Conservation (phyloP, 2,113 vertebrate species). For the Rhadina sibilatrix region DNA sequence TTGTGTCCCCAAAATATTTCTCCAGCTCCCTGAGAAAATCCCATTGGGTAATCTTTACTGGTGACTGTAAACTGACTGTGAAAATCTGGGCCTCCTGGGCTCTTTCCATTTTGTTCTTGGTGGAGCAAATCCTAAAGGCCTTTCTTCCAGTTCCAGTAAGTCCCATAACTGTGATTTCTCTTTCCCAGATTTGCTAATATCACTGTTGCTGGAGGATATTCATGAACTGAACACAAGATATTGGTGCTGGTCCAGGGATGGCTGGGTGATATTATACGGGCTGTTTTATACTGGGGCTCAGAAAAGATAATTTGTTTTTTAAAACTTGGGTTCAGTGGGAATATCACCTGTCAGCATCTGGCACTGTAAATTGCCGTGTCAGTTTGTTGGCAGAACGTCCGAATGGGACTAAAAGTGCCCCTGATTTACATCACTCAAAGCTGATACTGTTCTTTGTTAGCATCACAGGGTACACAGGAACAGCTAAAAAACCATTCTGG, state of each 20-base stretch:
- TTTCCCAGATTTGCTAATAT: neutral
- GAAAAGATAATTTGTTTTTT: slow-evolving; percentile 13
- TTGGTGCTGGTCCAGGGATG: neutral
- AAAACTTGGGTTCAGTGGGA: slow-evolving; percentile 19
- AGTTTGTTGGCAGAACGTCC: slow-evolving; percentile 21
- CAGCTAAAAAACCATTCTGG: slow-evolving; percentile 6
- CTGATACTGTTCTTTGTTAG: neutral
- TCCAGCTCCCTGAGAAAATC: neutral
- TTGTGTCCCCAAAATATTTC: neutral
- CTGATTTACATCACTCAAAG: slow-evolving; percentile 28
- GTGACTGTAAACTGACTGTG: neutral
- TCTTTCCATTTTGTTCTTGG: neutral
- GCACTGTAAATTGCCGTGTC: neutral
- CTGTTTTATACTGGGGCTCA: neutral
- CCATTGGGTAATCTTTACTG: neutral
- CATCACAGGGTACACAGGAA: neutral
- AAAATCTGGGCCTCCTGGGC: neutral
- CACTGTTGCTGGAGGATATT: neutral
- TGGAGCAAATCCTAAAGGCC: neutral
- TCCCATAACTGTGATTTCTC: neutral
- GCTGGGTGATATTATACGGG: neutral
- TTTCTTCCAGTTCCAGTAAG: neutral
- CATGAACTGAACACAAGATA: neutral
- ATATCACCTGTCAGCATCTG: slow-evolving; percentile 50
- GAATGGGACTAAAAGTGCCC: neutral